Base-by-base conservation (phyloP, 2,797 vertebrate species). In the Myotis daubentonii region DNA sequence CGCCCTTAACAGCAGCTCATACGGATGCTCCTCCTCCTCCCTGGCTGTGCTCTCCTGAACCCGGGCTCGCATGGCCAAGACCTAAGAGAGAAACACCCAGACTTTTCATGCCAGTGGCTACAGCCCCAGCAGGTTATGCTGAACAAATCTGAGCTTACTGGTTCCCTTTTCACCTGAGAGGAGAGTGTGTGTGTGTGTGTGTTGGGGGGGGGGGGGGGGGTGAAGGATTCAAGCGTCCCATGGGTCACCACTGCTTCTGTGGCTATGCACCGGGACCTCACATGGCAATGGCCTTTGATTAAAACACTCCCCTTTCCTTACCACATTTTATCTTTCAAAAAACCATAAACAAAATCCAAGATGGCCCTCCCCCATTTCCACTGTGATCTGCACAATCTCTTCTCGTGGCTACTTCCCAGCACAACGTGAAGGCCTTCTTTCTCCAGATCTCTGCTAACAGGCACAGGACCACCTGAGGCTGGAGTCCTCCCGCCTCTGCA, bases 1-100 rank as follows among this genome's bases (percentile, higher is more conserved):
- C 78, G 99, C 99, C 2, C 99, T 99, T 84, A 99, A 96, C 97
- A 99, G 75, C 70, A 99, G 97, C 97, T 99, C 99, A 0, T 99
- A 99, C 0, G 99, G 99, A 98, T 99, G 99, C 90, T 99, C 99
- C 19, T 99, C 99, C 71, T 99, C 99, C 22, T 97, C 98, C 68
- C 98, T 98, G 51, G 98, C 97, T 74, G 98, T 90, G 79, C 98
- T 98, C 93, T 98, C 98, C 87, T 98, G 98, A 93, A 98, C 98
- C 95, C 98, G 98, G 96, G 98, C 98, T 94, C 98, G 99, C 25
- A 97, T 94, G 81, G 98, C 98, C 79, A 98, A 95, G 41, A 97
- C 98, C 99, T 99, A 93, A 44, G 68, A 96, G 85, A 97, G 49
- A 93, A 62, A 94, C 30, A 95, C 15, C 91, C 44, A 97, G 86